Evolutionary conservation across 2,797 vertebrate genomes (phyloP).

Genomic region (Melanotaenia maccullochi): DNA sequence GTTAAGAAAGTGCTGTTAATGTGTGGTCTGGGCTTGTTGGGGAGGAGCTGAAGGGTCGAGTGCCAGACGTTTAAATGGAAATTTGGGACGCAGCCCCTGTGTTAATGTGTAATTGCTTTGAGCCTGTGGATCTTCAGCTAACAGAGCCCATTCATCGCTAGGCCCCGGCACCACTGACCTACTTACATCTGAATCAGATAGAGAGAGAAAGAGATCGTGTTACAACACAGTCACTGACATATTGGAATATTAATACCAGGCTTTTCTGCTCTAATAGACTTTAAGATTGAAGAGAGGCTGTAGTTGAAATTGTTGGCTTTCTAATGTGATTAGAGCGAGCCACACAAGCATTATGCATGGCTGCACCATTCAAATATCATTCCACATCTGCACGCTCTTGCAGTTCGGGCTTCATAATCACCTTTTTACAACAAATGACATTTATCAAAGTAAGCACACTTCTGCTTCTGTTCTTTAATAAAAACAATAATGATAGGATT

Average conservation of each 20-base stretch:
- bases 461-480: not conserved
- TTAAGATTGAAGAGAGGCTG: constrained; percentile 46
- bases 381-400: constrained; percentile 1
- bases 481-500: constrained; percentile 8
- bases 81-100: constrained; percentile 50
- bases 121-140: constrained; percentile 60
- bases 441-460: not conserved
- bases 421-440: not conserved
- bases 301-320: constrained; percentile 43
- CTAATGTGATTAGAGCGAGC: constrained; percentile 54
- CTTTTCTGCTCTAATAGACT: constrained; percentile 58
- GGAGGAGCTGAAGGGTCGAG: constrained; percentile 35
- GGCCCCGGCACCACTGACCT: constrained; percentile 72
- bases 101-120: constrained; percentile 73
- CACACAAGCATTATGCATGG: constrained; percentile 30
- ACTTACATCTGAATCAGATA: constrained; percentile 81
- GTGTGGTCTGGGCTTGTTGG: constrained; percentile 24
- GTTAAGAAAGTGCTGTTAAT: constrained; percentile 23
- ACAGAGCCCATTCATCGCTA: constrained; percentile 68
- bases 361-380: constrained; percentile 8
- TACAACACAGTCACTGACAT: constrained; percentile 49
- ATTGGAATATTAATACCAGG: constrained; percentile 59
- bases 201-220: constrained; percentile 53
- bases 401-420: constrained; percentile 1
- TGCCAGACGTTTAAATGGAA: constrained; percentile 34